A percentile compares a stretch with the other conserved stretches of the same genome.
phyloP scores from a whole-genome alignment of 2,113 vertebrate species.

The Eonycteris spelaea region DNA sequence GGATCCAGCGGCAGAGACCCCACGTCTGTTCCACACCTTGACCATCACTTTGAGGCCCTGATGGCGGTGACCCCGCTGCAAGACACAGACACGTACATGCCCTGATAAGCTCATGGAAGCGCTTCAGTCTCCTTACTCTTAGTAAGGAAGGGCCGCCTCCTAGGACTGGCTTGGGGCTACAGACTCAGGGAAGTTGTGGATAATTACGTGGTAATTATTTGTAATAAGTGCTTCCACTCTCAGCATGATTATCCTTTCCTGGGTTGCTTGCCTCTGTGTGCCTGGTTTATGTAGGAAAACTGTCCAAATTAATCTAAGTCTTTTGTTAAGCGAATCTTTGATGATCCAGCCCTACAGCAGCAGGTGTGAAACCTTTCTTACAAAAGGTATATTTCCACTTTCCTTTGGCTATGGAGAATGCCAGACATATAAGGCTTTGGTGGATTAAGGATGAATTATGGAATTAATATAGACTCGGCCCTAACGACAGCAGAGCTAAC shows the following conservation, averaged over 20 bases:
- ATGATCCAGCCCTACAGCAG: conserved; percentile 32
- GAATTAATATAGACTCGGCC: conserved; percentile 51
- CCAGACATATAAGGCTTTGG: background rate
- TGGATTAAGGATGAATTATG: conserved; percentile 57
- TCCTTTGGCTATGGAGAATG: conserved; percentile 8
- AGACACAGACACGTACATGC: background rate
- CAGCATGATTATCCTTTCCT: conserved; percentile 46
- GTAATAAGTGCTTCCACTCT: conserved; percentile 47
- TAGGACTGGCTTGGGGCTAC: background rate
- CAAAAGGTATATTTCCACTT: conserved; percentile 30
- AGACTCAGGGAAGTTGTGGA: conserved; percentile 33
- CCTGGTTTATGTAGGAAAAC: conserved; percentile 46
- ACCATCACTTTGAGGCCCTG: background rate
- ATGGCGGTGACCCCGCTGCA: background rate
- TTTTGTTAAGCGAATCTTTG: conserved; percentile 33
- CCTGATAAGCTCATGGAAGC: background rate
- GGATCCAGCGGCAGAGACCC: background rate
- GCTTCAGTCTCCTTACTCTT: background rate
- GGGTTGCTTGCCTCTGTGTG: conserved; percentile 21
- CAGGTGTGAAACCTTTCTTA: conserved; percentile 52
- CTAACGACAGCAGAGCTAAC: background rate
- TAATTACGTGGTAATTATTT: conserved; percentile 62
- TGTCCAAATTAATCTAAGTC: conserved; percentile 45
- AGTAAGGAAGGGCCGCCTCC: background rate
- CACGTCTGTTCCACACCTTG: background rate